A percentile compares a stretch with the other conserved stretches of the same genome.
These are phyloP conservation scores for Pygocentrus nattereri DNA, from an alignment of 2,797 vertebrate genomes.

Conservation along the genomic window DNA sequence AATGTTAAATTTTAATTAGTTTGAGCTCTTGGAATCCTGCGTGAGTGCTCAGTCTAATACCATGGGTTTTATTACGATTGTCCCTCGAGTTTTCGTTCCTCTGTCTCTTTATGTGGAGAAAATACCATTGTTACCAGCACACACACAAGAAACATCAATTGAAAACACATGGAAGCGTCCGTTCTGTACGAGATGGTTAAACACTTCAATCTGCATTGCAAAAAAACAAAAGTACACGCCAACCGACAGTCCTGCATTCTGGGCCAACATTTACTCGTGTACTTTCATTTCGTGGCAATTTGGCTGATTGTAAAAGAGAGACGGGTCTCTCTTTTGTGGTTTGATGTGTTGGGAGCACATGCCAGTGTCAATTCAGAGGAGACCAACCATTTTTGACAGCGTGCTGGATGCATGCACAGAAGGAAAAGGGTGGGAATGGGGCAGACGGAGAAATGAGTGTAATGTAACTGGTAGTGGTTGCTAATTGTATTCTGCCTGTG, in stretches of 20 bases:
- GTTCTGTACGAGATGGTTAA: constrained; percentile 46
- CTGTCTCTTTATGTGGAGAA: constrained; percentile 34
- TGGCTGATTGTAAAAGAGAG: constrained; percentile 42
- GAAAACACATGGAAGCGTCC: constrained; percentile 50
- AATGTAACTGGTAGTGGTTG: constrained; percentile 1
- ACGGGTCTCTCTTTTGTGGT: constrained; percentile 35
- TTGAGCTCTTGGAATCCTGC: constrained; percentile 15
- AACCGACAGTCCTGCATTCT: constrained; percentile 42
- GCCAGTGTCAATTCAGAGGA: neutral
- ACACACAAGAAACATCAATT: constrained; percentile 42
- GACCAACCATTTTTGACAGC: constrained; percentile 15
- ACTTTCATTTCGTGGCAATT: constrained; percentile 40
- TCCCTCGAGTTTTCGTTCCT: neutral
- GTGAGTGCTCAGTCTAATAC: constrained; percentile 18
- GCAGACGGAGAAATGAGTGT: constrained; percentile 10
- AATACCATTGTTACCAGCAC: constrained; percentile 32
- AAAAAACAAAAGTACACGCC: constrained; percentile 41
- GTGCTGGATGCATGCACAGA: neutral
- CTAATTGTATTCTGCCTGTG: constrained; percentile 20
- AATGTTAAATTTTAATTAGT: constrained; percentile 38
- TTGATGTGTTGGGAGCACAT: constrained; percentile 37
- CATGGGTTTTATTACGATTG: constrained; percentile 33
- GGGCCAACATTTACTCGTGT: constrained; percentile 28
- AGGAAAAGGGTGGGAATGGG: neutral
- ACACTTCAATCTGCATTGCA: constrained; percentile 42